Conservation (phyloP, 2,888 invertebrate species). For the Rhabditophanes sp. region DNA sequence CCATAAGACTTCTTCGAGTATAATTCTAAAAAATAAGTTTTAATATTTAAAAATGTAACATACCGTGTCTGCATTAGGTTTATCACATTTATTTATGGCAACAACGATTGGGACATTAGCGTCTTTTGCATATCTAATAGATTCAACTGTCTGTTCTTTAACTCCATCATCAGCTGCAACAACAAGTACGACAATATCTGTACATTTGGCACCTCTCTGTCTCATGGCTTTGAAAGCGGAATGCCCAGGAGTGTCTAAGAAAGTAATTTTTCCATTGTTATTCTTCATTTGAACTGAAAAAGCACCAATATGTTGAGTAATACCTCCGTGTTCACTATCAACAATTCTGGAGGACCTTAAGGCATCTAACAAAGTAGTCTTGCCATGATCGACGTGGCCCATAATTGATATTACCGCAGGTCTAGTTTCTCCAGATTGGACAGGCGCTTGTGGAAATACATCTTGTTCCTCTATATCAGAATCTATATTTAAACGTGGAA, state of each 20-base stretch:
- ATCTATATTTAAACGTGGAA: slow-evolving; percentile 10
- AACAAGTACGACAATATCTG: slow-evolving; percentile 65
- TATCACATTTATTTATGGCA: slow-evolving; percentile 94
- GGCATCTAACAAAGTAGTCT: slow-evolving; percentile 67
- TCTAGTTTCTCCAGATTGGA: slow-evolving; percentile 47
- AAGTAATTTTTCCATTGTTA: slow-evolving; percentile 55
- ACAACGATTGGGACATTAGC: slow-evolving; percentile 75
- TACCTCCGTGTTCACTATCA: slow-evolving; percentile 84
- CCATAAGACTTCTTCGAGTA: slow-evolving; percentile 60
- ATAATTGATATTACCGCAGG: slow-evolving; percentile 92
- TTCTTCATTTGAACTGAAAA: slow-evolving; percentile 53
- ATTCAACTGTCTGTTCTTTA: slow-evolving; percentile 83
- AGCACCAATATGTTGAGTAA: slow-evolving; percentile 96
- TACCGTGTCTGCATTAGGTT: slow-evolving; percentile 71
- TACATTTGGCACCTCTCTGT: slow-evolving; percentile 77
- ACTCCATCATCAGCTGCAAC: slow-evolving; percentile 98
- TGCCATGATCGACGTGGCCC: slow-evolving; percentile 99
- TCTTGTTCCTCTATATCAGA: slow-evolving; percentile 7
- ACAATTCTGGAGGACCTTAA: slow-evolving; percentile 62
- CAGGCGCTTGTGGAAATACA: slow-evolving; percentile 6
- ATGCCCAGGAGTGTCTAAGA: slow-evolving; percentile 95
- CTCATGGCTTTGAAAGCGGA: slow-evolving; percentile 68
- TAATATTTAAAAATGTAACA: slow-evolving; percentile 19
- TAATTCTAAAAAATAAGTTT: slow-evolving; percentile 51
- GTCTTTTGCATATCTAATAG: slow-evolving; percentile 53